These are phyloP conservation scores for Lepus townsendii DNA, from an alignment of 2,797 vertebrate genomes.

Conservation along the genomic window DNA sequence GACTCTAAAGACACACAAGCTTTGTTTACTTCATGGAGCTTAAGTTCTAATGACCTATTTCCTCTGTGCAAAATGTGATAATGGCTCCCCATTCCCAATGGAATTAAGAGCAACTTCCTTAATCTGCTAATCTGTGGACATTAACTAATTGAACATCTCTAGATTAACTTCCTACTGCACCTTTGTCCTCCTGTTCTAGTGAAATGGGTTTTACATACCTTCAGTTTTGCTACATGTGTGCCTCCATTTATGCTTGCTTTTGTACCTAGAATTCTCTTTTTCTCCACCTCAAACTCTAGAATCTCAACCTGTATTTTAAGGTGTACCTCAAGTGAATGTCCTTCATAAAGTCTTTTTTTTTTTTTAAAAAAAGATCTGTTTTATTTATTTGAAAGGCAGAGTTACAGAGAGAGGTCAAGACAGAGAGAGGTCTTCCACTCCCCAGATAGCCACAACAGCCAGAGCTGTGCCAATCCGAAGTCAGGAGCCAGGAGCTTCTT, in stretches of 20 bases:
- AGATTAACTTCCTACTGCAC: background rate
- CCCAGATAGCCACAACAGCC: too few species aligned
- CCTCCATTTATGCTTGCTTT: slow-evolving; percentile 33
- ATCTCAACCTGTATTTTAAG: slow-evolving; percentile 44
- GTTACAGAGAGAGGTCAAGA: too few species aligned
- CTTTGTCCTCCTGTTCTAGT: background rate
- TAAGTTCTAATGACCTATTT: slow-evolving; percentile 37
- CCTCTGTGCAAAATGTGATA: background rate
- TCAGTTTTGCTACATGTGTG: slow-evolving; percentile 16
- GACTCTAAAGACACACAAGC: background rate
- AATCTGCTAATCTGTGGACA: background rate
- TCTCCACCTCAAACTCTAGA: background rate
- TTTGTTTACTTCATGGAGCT: background rate
- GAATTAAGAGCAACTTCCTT: slow-evolving; percentile 27
- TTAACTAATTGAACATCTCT: background rate
- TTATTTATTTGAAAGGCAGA: too few species aligned
- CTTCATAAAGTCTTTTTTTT: background rate
- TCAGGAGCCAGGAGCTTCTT: too few species aligned
- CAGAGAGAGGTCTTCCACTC: too few species aligned
- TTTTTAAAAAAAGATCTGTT: too few species aligned
- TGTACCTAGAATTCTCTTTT: background rate
- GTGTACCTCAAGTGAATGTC: background rate
- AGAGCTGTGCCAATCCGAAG: too few species aligned
- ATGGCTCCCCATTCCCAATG: background rate
- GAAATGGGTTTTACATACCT: background rate